These are phyloP conservation scores for Nysson spinosus DNA, from an alignment of 2,888 invertebrate genomes.

Conservation along the genomic window DNA sequence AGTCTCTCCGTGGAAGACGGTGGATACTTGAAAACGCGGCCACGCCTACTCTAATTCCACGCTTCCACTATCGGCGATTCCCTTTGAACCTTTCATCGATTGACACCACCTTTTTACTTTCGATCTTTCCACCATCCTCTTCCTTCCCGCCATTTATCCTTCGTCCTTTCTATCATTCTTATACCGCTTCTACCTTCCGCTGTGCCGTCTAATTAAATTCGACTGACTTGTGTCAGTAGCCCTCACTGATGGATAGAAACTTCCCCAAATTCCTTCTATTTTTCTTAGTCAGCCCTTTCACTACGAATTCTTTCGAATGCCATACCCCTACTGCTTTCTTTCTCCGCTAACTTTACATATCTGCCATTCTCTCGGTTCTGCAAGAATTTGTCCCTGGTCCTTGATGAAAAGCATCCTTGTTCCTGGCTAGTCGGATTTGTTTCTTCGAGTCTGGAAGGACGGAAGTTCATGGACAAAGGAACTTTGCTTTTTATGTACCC, in stretches of 20 bases:
- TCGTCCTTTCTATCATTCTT: no score
- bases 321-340: no score
- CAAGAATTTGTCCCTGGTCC: background rate
- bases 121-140: constrained; percentile 12
- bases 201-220: constrained; percentile 47
- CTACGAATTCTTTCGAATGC: background rate
- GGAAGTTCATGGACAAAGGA: no score
- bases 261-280: background rate
- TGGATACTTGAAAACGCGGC: constrained; percentile 40
- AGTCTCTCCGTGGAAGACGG: constrained; percentile 28
- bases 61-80: constrained; percentile 41
- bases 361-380: background rate
- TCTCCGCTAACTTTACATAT: background rate
- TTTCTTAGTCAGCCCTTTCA: background rate
- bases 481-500: no score
- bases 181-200: background rate
- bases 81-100: constrained; percentile 45
- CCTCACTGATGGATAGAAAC: constrained; percentile 7
- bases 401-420: background rate
- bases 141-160: background rate
- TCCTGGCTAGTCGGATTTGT: background rate
- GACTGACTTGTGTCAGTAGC: constrained; percentile 8
- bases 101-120: constrained; percentile 30
- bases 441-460: no score
- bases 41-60: constrained; percentile 49